A percentile compares a stretch with the other conserved stretches of the same genome.
Evolutionary conservation across 1,140 invertebrate genomes (phyloP).

Genomic region (Calliopsis andreniformis): DNA sequence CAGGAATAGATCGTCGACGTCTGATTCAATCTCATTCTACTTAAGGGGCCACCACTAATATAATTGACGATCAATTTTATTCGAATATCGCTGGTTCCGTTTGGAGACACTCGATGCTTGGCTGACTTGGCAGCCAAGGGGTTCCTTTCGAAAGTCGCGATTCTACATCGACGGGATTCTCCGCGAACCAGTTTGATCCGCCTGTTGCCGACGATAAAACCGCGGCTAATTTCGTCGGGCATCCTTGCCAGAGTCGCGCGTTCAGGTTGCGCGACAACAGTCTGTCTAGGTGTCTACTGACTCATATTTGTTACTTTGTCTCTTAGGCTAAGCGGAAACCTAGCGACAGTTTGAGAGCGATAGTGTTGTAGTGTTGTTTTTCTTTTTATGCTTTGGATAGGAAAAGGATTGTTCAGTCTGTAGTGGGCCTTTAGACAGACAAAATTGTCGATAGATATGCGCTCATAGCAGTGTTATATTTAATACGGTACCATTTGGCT

Average conservation of each 20-base stretch:
- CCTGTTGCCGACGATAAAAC: conserved; percentile 12
- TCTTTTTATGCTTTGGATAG: no score
- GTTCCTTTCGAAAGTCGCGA: neutral
- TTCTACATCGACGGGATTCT: conserved; percentile 26
- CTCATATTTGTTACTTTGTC: no score
- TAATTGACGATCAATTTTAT: conserved; percentile 42
- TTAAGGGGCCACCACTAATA: neutral
- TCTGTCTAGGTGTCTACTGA: neutral
- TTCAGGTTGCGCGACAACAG: neutral
- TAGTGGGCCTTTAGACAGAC: no score
- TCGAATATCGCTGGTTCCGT: no score
- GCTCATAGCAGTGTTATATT: no score
- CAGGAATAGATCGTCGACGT: conserved; percentile 2
- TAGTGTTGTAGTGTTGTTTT: no score
- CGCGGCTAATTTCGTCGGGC: conserved; percentile 24
- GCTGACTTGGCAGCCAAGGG: neutral
- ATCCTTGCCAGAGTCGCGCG: conserved; percentile 13
- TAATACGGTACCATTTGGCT: no score
- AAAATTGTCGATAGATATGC: no score
- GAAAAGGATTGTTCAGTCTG: no score
- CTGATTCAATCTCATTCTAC: conserved; percentile 27
- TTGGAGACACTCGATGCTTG: neutral
- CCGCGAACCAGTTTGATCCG: conserved; percentile 46
- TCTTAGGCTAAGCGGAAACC: no score
- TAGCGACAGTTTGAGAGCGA: no score